Base-by-base conservation (phyloP, 2,888 invertebrate species). In the Brachylomia viminalis region DNA sequence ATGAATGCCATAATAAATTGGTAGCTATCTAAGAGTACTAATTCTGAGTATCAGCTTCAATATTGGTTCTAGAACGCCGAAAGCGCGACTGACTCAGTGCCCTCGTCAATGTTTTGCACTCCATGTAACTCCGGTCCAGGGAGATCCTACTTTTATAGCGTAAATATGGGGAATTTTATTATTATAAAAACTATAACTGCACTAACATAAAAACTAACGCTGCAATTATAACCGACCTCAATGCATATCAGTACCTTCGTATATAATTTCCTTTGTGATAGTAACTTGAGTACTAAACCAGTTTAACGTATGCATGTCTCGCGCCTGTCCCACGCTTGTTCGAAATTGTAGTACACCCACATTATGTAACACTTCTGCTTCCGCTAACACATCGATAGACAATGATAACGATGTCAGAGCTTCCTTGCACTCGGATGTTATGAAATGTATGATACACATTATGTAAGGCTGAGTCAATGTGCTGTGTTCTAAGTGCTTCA, bases 131-230 rank as follows among this genome's bases (percentile, higher is more conserved):
- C 94, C 80, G 88, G 91, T 84, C 89, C 93, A 84, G 90, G 91
- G 87, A 93, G 93, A 92, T 95, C 95, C 90, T 96, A 90, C 93
- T 96, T 96, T 95, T 95, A 95, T 93, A 93, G 95, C 94, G 96
- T 96, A 96, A 96, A 94, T 96, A 96, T 96, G 88, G 91, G 92
- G 89, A 89, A 89, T 91, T 92, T 90, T 90, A 77, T 87, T 87
- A 84, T 71, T 85, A 33, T 54, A 30, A 69, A 79, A 78, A 54
- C 33, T 71, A 69, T 66, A 77, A 79, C 84, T 75, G 74, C 38
- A 75, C 79, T 84, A 80, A 82, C 79, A 78, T 74, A 47, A 47
- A 74, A 73, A 77, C 73, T 78, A 85, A 85, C 62, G 78, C 86
- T 80, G 77, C 78, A 61, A 61, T 70, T 80, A 77, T 86, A 86